A percentile compares a stretch with the other conserved stretches of the same genome.
These are phyloP conservation scores for Caradrina clavipalpis DNA, from an alignment of 2,888 invertebrate species.

Conservation along the genomic window DNA sequence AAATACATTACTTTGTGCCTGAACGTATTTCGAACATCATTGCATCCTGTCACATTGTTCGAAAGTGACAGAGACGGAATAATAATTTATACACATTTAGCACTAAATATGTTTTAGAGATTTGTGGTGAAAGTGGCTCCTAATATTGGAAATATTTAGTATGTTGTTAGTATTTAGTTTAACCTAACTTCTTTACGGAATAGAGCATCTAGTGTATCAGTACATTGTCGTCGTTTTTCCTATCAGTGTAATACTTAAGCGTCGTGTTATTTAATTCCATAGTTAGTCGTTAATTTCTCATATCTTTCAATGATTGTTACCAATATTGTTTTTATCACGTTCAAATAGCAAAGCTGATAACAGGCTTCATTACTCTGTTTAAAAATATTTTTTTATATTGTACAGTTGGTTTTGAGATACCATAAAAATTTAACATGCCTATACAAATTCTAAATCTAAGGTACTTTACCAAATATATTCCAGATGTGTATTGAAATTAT, in stretches of 20 bases:
- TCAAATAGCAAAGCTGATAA: constrained; percentile 18
- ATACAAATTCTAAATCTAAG: neutral
- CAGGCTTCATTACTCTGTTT: constrained; percentile 14
- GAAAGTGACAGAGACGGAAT: too few relatives aligned
- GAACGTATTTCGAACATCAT: too few relatives aligned
- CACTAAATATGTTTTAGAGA: too few relatives aligned
- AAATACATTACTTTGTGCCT: too few relatives aligned
- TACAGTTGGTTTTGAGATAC: neutral
- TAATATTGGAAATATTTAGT: neutral
- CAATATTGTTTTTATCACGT: constrained; percentile 15
- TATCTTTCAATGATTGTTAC: constrained; percentile 34
- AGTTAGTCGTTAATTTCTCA: constrained; percentile 40
- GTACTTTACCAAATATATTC: constrained; percentile 43
- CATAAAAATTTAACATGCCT: neutral
- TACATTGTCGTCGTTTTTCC: constrained; percentile 22
- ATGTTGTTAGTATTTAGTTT: neutral
- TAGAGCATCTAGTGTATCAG: constrained; percentile 6
- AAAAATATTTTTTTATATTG: neutral
- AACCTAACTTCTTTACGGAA: neutral
- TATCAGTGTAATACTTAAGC: constrained; percentile 49
- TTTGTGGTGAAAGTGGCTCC: neutral
- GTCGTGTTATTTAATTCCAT: constrained; percentile 55
- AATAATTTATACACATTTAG: too few relatives aligned
- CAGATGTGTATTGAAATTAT: constrained; percentile 10
- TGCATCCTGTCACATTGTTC: too few relatives aligned